Base-by-base conservation (phyloP, 2,888 invertebrate genomes). In the Conistra vaccinii region DNA sequence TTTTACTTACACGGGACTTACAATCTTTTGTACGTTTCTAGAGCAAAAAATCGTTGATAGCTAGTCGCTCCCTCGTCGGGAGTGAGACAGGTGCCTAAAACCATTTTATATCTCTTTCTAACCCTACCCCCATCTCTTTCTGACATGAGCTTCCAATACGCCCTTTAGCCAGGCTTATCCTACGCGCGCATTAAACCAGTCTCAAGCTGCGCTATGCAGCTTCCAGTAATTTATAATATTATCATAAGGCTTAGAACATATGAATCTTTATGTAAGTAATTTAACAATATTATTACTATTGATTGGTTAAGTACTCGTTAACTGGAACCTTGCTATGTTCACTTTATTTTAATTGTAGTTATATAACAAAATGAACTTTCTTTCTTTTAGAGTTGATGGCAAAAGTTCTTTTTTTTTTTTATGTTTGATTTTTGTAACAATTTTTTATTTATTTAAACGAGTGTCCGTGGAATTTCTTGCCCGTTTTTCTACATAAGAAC, bases 221-320 rank as follows among this genome's bases (percentile, higher is more conserved):
- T 51, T 67, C 20, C 60, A 76, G 39, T 74, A 69, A 48, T 51
- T 66, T 60, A 65, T 63, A 58, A 72, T 57, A 61, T 51, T 75
- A 42, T 65, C 53, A 58, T 81, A 81, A 79, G 81, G 81, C 87
- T 78, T 80, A 85, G 35, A 76, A 82, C 51, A 80, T 69, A 71
- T 80, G 53, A 80, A 77, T 72, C 9, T 53, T 78, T 75, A 75
- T 74, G 12, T 76, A 62, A 70, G 23, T 84, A 58, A 69, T 72
- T 66, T 69, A 81, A 73, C 82, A 81, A 74, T 77, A 58, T 63
- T 51, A 57, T 73, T 61, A 71, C 35, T 76, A 10, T 39, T 39
- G 35, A 58, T 73, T 51, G 55, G 71, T 76, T 85, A 80, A 84
- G 68, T 82, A 84, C 69, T 74, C 7, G 23, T 65, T 12, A 45